Base-by-base conservation (phyloP, 2,797 vertebrate species). In the Mionectes olivaceus region DNA sequence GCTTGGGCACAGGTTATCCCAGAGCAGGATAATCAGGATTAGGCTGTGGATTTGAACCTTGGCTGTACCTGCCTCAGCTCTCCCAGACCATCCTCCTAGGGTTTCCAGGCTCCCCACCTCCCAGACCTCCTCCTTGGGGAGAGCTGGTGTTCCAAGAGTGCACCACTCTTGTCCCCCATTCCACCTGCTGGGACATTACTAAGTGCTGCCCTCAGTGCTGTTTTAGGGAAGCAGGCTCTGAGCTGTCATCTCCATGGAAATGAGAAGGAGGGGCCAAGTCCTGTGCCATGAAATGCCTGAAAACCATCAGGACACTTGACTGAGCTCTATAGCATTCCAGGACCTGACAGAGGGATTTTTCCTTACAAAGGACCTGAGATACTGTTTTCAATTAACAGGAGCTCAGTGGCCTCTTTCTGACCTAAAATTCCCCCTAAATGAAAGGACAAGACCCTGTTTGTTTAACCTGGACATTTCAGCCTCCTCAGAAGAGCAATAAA, bases 391-490 rank as follows among this genome's bases (percentile, higher is more conserved):
- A 78, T 95, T 86, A 93, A 69, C 69, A 71, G 6, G 22, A 89
- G 69, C 52, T 91, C 30, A 14, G 23, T 2, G 12, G 69, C 83
- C 63, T 88, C 74, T 50, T 86, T 55, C 35, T 86, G 86, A 91
- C 85, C 89, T 78, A 83, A 81, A 88, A 63, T 55, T 81, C 91
- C 74, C 43, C 63, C 55, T 39, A 44, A 81, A 78, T 23, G 22
- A 61, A 96, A 82, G 43, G 19, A 65, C 33, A 89, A 87, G 68
- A 77, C 60, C 13, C 69, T 92, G 61, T 93, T 96, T 96, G 63
- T 95, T 94, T 94, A 96, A 89, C 79, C 61, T 83, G 50, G 33
- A 74, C 63, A 19, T 85, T 77, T 83, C 64, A 90, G 81, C 57
- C 68, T 94, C 41, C 85, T 86, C 60, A 76, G 64, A 93, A 89